phyloP scores from a whole-genome alignment of 2,888 invertebrate species.

The Trachelus stipa region DNA sequence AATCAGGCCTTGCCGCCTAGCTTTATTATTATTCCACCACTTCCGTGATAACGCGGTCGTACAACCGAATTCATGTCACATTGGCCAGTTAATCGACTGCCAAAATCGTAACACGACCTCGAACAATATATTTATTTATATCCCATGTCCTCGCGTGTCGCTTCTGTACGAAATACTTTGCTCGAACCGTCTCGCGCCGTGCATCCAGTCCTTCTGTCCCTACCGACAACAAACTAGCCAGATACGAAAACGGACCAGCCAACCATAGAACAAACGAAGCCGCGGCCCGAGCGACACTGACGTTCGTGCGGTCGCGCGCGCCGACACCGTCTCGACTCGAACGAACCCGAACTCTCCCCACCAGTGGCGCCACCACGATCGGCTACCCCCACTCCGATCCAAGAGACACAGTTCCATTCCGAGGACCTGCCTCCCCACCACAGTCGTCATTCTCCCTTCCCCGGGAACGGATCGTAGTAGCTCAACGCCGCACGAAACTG shows the following conservation, averaged over 20 bases:
- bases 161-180: background rate
- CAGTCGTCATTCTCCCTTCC: slow-evolving; percentile 29
- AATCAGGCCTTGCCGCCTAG: slow-evolving; percentile 1
- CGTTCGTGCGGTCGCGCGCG: slow-evolving; percentile 49
- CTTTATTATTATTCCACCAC: background rate
- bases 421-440: slow-evolving; percentile 16
- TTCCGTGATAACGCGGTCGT: background rate
- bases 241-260: slow-evolving; percentile 3
- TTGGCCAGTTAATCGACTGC: background rate
- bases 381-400: slow-evolving; percentile 18
- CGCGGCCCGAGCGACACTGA: slow-evolving; percentile 63
- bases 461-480: background rate
- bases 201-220: background rate
- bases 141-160: slow-evolving; percentile 17
- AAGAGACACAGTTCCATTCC: background rate
- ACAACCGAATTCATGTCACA: background rate
- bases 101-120: background rate
- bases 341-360: slow-evolving; percentile 27
- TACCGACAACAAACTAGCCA: background rate
- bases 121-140: slow-evolving; percentile 2
- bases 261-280: slow-evolving; percentile 34
- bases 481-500: background rate
- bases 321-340: slow-evolving; percentile 54
- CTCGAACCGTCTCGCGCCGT: background rate
- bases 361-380: slow-evolving; percentile 26